These are phyloP conservation scores for Cheilinus undulatus DNA, from an alignment of 2,113 vertebrate genomes.

Conservation along the genomic window DNA sequence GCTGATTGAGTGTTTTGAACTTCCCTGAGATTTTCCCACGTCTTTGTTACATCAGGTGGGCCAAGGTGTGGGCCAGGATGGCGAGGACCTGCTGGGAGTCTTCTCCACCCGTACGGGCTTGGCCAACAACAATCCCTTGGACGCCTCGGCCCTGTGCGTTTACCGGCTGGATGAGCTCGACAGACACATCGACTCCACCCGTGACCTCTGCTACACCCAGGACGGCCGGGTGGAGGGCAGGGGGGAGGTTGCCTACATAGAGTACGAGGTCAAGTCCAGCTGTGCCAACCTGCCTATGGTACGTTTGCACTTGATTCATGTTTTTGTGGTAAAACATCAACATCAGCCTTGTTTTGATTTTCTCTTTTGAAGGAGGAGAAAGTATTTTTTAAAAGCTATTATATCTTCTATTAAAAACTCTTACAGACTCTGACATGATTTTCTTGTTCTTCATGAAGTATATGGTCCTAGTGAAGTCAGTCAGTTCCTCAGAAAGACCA, in stretches of 20 bases:
- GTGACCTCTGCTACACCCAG: constrained; percentile 94
- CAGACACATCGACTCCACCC: constrained; percentile 87
- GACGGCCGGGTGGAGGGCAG: constrained; percentile 84
- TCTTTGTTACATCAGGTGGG: constrained; percentile 79
- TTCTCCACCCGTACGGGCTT: constrained; percentile 87
- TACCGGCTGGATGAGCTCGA: constrained; percentile 92
- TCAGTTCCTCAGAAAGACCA: constrained; percentile 30
- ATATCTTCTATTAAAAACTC: neutral
- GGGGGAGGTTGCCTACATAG: constrained; percentile 91
- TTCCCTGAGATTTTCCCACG: neutral
- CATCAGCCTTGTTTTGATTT: neutral
- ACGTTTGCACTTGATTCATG: constrained; percentile 59
- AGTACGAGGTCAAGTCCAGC: constrained; percentile 95
- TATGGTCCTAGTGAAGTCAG: neutral
- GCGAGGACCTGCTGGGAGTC: constrained; percentile 89
- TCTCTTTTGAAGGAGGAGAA: constrained; percentile 1
- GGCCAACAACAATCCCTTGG: constrained; percentile 79
- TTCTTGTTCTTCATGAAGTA: neutral
- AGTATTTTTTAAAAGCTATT: neutral
- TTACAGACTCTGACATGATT: neutral
- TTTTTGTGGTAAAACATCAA: neutral
- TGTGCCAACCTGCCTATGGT: constrained; percentile 92
- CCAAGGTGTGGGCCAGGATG: constrained; percentile 66
- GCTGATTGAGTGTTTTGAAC: neutral
- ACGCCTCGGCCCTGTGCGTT: constrained; percentile 91